Evolutionary conservation across 2,888 invertebrate genomes (phyloP).

Genomic region (Heteromyza rotundicornis): DNA sequence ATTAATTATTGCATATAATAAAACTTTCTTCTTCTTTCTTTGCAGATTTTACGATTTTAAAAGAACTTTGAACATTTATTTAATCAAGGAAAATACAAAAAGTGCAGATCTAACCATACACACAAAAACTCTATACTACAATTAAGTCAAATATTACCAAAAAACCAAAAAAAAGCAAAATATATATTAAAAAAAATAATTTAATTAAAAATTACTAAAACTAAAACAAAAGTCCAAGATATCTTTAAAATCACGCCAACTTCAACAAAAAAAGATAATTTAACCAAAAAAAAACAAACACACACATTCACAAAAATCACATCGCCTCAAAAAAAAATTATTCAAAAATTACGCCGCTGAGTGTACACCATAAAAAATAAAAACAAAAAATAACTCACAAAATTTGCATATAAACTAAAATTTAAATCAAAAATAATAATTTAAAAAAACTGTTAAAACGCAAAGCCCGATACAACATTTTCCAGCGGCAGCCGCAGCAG

Average conservation of each 20-base stretch:
- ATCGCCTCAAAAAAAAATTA: constrained; percentile 26
- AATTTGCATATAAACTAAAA: constrained; percentile 17
- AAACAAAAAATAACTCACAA: constrained; percentile 36
- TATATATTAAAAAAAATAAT: constrained; percentile 18
- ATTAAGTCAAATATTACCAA: constrained; percentile 2
- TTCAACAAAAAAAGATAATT: constrained; percentile 19
- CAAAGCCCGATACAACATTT: neutral
- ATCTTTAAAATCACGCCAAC: constrained; percentile 35
- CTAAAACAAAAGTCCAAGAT: constrained; percentile 22
- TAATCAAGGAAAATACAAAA: neutral
- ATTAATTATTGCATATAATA: constrained; percentile 5
- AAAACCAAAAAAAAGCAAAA: constrained; percentile 1
- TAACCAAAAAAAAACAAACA: constrained; percentile 19
- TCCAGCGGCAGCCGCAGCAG: neutral
- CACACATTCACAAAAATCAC: constrained; percentile 22
- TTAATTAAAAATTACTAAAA: constrained; percentile 16
- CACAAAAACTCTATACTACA: constrained; percentile 29
- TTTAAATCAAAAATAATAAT: constrained; percentile 25
- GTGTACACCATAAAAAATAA: constrained; percentile 46
- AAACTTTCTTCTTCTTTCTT: constrained; percentile 23
- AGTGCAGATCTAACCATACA: constrained; percentile 5
- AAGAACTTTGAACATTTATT: constrained; percentile 27
- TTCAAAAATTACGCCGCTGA: constrained; percentile 44
- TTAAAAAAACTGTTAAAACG: neutral
- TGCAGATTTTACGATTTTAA: constrained; percentile 50